These are phyloP conservation scores for Timandra comae DNA, from an alignment of 2,888 invertebrate species.

Conservation along the genomic window DNA sequence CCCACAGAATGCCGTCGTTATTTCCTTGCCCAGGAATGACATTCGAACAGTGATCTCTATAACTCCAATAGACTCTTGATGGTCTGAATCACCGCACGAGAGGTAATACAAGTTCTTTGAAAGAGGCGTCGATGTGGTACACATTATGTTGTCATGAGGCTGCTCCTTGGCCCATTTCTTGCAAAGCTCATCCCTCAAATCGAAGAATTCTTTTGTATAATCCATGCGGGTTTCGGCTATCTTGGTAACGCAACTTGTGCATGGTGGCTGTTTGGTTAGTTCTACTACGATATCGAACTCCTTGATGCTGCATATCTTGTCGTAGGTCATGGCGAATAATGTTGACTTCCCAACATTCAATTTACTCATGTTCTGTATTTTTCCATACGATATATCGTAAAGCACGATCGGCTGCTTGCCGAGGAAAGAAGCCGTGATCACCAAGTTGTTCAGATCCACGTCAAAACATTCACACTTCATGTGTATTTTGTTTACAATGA, in stretches of 20 bases:
- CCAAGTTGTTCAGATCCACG: slow-evolving; percentile 57
- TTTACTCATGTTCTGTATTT: slow-evolving; percentile 50
- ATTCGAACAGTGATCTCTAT: slow-evolving; percentile 60
- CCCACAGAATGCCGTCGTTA: slow-evolving; percentile 60
- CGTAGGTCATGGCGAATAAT: slow-evolving; percentile 68
- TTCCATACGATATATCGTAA: slow-evolving; percentile 57
- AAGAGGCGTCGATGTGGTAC: slow-evolving; percentile 60
- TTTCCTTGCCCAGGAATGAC: slow-evolving; percentile 69
- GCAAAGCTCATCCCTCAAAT: slow-evolving; percentile 55
- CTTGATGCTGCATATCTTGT: slow-evolving; percentile 58
- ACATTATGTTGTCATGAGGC: slow-evolving; percentile 57
- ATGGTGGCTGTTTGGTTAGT: slow-evolving; percentile 61
- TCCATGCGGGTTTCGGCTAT: slow-evolving; percentile 60
- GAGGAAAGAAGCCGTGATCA: slow-evolving; percentile 57
- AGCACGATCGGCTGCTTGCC: slow-evolving; percentile 59
- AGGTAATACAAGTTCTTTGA: slow-evolving; percentile 60
- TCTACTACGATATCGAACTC: slow-evolving; percentile 53
- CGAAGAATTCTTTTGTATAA: slow-evolving; percentile 50
- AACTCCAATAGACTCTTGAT: slow-evolving; percentile 56
- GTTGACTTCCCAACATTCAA: slow-evolving; percentile 64
- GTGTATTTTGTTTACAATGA: slow-evolving; percentile 65
- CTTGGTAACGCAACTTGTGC: slow-evolving; percentile 55
- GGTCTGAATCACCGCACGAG: slow-evolving; percentile 43
- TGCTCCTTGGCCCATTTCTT: slow-evolving; percentile 56
- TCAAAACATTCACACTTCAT: slow-evolving; percentile 72